Conservation (phyloP, 1,140 invertebrate species). For the Drosophila repleta region DNA sequence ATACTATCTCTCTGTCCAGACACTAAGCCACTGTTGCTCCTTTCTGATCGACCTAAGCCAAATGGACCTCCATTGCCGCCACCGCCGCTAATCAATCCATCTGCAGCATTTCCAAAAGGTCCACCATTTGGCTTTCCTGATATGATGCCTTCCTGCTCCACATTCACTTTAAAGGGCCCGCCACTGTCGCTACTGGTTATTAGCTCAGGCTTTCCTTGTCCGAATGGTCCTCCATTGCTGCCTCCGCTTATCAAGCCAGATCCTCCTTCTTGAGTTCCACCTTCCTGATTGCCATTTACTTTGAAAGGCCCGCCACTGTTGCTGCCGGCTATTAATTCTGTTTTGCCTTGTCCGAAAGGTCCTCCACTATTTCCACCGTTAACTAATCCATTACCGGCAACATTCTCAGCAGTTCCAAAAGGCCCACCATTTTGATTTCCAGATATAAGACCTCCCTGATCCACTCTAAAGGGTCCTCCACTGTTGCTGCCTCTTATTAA, state of each 20-base stretch:
- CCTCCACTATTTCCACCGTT: not conserved
- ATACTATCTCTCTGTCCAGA: no score
- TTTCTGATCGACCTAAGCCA: not conserved
- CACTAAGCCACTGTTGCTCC: not conserved
- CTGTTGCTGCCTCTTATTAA: not conserved
- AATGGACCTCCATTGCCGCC: not conserved
- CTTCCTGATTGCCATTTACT: not conserved
- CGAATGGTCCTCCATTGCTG: not conserved
- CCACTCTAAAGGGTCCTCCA: not conserved
- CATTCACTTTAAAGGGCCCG: not conserved
- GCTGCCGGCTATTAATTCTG: not conserved
- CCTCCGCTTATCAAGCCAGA: not conserved
- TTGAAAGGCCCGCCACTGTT: not conserved
- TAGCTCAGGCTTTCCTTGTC: not conserved
- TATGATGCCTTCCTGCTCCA: not conserved
- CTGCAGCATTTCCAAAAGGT: not conserved
- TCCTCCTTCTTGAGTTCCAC: not conserved
- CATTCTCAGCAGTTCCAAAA: not conserved
- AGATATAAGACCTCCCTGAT: not conserved
- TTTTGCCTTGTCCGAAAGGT: not conserved
- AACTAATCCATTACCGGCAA: not conserved
- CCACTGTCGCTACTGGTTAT: not conserved
- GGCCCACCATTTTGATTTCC: not conserved
- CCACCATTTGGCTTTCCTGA: not conserved
- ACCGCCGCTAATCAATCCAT: not conserved